Percentiles rank a stretch among this genome's conserved stretches.
phyloP scores from a whole-genome alignment of 1,140 invertebrate genomes.

The Sarcophaga bullata region DNA sequence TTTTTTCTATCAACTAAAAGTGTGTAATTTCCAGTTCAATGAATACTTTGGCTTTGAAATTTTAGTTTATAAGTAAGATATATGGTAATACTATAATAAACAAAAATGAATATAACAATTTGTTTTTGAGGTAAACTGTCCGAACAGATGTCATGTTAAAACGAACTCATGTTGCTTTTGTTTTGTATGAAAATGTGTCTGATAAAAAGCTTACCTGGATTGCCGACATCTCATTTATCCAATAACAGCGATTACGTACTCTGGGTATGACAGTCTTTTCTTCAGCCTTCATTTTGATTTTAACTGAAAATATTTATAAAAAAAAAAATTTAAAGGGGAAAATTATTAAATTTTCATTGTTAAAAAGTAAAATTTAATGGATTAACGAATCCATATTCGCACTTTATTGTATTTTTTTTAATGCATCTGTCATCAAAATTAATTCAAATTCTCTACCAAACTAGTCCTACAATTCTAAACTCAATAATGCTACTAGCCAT shows the following conservation, averaged over 20 bases:
- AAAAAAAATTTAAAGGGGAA: neutral
- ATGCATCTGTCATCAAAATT: too few relatives aligned
- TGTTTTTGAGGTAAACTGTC: neutral
- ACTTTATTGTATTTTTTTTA: too few relatives aligned
- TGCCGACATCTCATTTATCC: slow-evolving; percentile 78
- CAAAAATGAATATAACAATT: slow-evolving; percentile 2
- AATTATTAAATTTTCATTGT: too few relatives aligned
- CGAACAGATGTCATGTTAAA: neutral
- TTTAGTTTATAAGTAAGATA: too few relatives aligned
- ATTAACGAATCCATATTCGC: too few relatives aligned
- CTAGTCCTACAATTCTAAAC: too few relatives aligned
- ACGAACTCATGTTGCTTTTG: neutral
- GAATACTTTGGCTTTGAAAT: neutral
- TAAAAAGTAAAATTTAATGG: too few relatives aligned
- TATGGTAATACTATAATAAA: neutral
- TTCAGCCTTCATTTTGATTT: slow-evolving; percentile 69
- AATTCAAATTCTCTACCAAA: too few relatives aligned
- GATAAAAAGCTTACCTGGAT: slow-evolving; percentile 73
- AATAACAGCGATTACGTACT: slow-evolving; percentile 75
- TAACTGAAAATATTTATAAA: slow-evolving; percentile 58
- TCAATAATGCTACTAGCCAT: too few relatives aligned
- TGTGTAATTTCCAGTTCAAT: neutral
- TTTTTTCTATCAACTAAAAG: too few relatives aligned
- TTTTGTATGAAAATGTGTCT: neutral
- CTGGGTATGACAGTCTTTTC: slow-evolving; percentile 71